phyloP scores from a whole-genome alignment of 2,888 invertebrate genomes.

The Malachius bipustulatus region DNA sequence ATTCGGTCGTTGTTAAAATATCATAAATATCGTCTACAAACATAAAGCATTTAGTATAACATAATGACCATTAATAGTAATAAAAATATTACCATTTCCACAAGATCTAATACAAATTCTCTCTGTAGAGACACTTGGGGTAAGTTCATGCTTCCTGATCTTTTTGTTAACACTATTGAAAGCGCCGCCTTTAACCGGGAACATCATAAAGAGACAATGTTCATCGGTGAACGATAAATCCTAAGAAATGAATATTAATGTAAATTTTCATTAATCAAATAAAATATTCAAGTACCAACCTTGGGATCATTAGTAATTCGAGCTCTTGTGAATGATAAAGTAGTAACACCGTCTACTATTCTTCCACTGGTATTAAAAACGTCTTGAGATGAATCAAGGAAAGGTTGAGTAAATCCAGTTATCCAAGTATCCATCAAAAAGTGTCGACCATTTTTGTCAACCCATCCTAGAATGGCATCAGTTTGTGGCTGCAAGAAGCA shows the following conservation, averaged over 20 bases:
- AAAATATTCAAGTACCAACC: slow-evolving; percentile 21
- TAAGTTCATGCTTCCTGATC: slow-evolving; percentile 64
- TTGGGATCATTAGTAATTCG: slow-evolving; percentile 57
- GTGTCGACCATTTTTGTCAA: slow-evolving; percentile 65
- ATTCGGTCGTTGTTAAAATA: slow-evolving; percentile 45
- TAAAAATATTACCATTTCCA: slow-evolving; percentile 49
- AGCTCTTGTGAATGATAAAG: slow-evolving; percentile 67
- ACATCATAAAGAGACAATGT: slow-evolving; percentile 77
- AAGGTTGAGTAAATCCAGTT: slow-evolving; percentile 62
- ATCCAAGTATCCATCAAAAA: slow-evolving; percentile 87
- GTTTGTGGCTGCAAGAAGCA: slow-evolving; percentile 57
- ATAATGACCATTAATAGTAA: neutral
- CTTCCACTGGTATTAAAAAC: slow-evolving; percentile 56
- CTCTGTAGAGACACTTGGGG: slow-evolving; percentile 60
- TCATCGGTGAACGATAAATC: slow-evolving; percentile 74
- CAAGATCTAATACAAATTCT: slow-evolving; percentile 76
- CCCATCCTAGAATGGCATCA: slow-evolving; percentile 81
- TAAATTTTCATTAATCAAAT: slow-evolving; percentile 1
- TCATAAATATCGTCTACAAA: slow-evolving; percentile 43
- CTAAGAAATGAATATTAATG: slow-evolving; percentile 30
- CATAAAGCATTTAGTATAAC: slow-evolving; percentile 6
- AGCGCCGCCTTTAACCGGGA: slow-evolving; percentile 70
- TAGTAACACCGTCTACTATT: slow-evolving; percentile 63
- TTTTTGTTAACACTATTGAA: slow-evolving; percentile 77
- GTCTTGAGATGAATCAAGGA: slow-evolving; percentile 63